Conservation (phyloP, 2,888 invertebrate genomes). For the Ophraella communa region DNA sequence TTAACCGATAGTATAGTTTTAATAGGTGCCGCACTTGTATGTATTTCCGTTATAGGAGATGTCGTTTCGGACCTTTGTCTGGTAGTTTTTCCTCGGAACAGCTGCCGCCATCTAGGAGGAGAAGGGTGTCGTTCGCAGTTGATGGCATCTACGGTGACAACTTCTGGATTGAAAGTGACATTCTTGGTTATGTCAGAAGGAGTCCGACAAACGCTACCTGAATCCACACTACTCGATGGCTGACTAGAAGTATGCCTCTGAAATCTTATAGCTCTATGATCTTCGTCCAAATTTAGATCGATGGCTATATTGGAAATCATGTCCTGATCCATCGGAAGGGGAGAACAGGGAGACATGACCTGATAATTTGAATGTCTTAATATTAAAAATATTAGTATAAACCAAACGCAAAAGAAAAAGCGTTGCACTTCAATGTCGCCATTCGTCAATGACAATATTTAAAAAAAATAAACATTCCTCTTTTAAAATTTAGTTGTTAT, state of each 20-base stretch:
- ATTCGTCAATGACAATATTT: too few species aligned
- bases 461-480: too few species aligned
- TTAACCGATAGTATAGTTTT: slow-evolving; percentile 46
- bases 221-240: slow-evolving; percentile 52
- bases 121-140: slow-evolving; percentile 37
- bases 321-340: slow-evolving; percentile 56
- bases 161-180: slow-evolving; percentile 60
- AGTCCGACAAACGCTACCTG: slow-evolving; percentile 55
- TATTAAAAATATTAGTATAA: too few species aligned
- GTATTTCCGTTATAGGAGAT: slow-evolving; percentile 26
- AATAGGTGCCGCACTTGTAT: slow-evolving; percentile 36
- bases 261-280: slow-evolving; percentile 54
- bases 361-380: too few species aligned
- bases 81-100: slow-evolving; percentile 43
- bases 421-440: too few species aligned
- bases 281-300: slow-evolving; percentile 57
- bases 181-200: slow-evolving; percentile 55
- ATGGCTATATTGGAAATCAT: slow-evolving; percentile 59
- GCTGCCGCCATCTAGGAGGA: slow-evolving; percentile 45
- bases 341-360: slow-evolving; percentile 42
- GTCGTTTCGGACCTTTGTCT: slow-evolving; percentile 32
- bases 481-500: too few species aligned
- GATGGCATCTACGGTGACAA: slow-evolving; percentile 41
- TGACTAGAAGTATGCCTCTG: slow-evolving; percentile 36
- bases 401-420: too few species aligned